A percentile compares a stretch with the other conserved stretches of the same genome.
Conservation (phyloP, 1,140 invertebrate species). For the Branchinecta lindahli region DNA sequence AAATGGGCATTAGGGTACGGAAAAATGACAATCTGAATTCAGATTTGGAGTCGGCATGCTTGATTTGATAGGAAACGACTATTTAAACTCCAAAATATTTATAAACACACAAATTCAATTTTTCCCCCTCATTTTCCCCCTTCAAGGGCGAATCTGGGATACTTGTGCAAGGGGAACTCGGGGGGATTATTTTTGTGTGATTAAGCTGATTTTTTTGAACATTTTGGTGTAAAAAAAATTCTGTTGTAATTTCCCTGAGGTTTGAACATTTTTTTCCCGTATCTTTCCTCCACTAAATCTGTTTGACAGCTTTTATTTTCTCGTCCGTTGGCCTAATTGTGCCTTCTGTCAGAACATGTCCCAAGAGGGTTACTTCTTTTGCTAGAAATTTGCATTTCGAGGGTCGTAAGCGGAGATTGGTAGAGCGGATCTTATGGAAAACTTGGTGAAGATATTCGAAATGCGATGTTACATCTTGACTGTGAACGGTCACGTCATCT, state of each 20-base stretch:
- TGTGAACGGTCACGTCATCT: too few relatives aligned
- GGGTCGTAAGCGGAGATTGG: too few relatives aligned
- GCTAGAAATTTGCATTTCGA: too few relatives aligned
- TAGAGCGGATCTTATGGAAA: too few relatives aligned
- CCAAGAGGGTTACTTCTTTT: too few relatives aligned
- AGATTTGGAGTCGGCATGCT: slow-evolving; percentile 4
- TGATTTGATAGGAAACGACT: background rate
- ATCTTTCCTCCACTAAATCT: slow-evolving; percentile 4
- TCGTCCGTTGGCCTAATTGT: too few relatives aligned
- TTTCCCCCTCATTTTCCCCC: background rate
- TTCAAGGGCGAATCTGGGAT: background rate
- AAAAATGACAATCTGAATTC: background rate
- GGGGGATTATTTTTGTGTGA: slow-evolving; percentile 4
- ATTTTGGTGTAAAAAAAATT: slow-evolving; percentile 3
- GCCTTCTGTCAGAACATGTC: too few relatives aligned
- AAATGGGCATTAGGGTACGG: background rate
- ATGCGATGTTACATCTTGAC: too few relatives aligned
- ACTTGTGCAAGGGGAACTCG: background rate
- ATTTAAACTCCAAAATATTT: slow-evolving; percentile 3
- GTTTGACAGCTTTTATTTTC: too few relatives aligned
- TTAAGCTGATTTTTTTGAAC: slow-evolving; percentile 2
- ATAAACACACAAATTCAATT: background rate
- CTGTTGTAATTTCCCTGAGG: slow-evolving; percentile 7
- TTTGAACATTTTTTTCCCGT: slow-evolving; percentile 1
- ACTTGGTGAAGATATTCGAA: too few relatives aligned